Conservation (phyloP, 2,888 invertebrate genomes). For the Drosophila kanekoi region DNA sequence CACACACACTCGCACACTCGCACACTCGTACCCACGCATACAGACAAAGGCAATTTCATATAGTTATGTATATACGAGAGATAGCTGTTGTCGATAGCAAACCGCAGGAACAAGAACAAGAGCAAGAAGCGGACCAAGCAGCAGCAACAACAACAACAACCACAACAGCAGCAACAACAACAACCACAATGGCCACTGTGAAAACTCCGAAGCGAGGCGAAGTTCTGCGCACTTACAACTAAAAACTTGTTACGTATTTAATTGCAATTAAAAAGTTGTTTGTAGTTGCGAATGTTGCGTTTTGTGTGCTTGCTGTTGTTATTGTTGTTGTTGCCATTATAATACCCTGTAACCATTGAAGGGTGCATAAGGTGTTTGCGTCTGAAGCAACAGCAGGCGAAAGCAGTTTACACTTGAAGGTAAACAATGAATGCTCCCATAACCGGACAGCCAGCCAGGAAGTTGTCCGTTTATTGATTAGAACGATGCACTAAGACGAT, state of each 20-base stretch:
- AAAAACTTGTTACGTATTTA: conserved; percentile 81
- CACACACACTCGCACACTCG: background rate
- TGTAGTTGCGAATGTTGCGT: conserved; percentile 76
- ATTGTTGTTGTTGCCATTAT: conserved; percentile 30
- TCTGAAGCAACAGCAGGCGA: no score
- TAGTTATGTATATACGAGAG: conserved; percentile 28
- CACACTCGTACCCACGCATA: conserved; percentile 24
- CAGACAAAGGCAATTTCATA: conserved; percentile 57
- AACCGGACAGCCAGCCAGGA: no score
- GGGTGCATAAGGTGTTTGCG: background rate
- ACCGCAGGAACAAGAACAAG: conserved; percentile 45
- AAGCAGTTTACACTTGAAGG: background rate
- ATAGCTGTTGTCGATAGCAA: conserved; percentile 61
- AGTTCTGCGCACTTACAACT: conserved; percentile 78
- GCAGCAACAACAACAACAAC: no score
- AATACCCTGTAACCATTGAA: conserved; percentile 10
- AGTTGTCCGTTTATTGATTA: no score
- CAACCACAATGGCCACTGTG: conserved; percentile 56
- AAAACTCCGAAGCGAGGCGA: conserved; percentile 47
- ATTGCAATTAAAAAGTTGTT: conserved; percentile 81
- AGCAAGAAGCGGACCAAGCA: conserved; percentile 14
- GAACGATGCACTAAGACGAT: no score
- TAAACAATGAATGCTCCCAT: background rate
- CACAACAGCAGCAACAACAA: conserved; percentile 30
- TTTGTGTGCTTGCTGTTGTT: conserved; percentile 38